These are phyloP conservation scores for Orycteropus afer DNA, from an alignment of 2,113 vertebrate genomes.

Conservation along the genomic window DNA sequence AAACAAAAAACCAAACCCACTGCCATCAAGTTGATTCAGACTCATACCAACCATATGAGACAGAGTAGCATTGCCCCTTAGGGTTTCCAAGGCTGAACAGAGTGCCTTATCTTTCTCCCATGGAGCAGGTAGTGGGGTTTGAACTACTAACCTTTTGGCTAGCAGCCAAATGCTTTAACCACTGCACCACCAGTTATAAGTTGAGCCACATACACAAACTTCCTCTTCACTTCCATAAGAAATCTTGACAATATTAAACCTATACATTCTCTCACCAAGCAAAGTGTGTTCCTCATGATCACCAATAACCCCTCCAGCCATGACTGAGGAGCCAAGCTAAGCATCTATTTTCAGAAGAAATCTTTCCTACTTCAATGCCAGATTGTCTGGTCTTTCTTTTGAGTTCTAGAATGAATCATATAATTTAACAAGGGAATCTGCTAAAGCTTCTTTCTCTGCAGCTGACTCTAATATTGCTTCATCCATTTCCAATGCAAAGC, in stretches of 20 bases:
- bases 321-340: background rate
- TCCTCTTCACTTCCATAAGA: background rate
- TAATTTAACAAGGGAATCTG: background rate
- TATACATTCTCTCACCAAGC: background rate
- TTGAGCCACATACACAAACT: background rate
- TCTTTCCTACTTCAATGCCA: background rate
- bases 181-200: no score
- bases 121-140: no score
- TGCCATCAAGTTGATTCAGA: no score
- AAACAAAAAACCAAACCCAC: no score
- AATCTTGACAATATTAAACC: background rate
- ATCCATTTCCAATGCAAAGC: background rate
- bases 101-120: no score
- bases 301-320: background rate
- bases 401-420: background rate
- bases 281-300: background rate
- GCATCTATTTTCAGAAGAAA: background rate
- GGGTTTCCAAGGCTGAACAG: no score
- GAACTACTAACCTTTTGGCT: no score
- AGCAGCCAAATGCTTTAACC: no score
- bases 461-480: background rate
- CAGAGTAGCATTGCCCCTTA: no score
- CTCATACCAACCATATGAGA: no score
- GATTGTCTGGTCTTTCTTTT: background rate
- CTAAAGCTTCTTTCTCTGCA: background rate